Base-by-base conservation (phyloP, 2,888 invertebrate genomes). In the Drosophila neotestacea region DNA sequence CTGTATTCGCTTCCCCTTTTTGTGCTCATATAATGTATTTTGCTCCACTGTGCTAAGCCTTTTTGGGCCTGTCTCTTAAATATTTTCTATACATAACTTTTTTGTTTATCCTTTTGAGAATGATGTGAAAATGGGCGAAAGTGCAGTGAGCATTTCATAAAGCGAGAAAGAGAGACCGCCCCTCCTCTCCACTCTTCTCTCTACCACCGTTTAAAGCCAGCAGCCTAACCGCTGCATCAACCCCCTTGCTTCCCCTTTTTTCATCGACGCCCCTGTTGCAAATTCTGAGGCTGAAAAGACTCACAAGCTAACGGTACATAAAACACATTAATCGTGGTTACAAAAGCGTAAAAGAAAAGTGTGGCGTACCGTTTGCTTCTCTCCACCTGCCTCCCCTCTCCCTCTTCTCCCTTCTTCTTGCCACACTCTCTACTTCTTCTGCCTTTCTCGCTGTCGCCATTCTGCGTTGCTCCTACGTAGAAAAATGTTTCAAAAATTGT, bases 271-370 rank as follows among this genome's bases (percentile, higher is more conserved):
- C 1, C 32, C 6, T n/a, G 11, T 36, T 51, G 28, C 38, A 10
- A 38, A 27, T 55, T 34, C 77, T 65, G 30, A 47, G 58, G 63
- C 73, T 69, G 73, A 68, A 73, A 72, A 73, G 59, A 66, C 47
- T 67, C 61, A 62, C 52, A 28, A 34, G 75, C 67, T 77, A 59
- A 77, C 73, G 89, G 77, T 74, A 84, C 85, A 85, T 85, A 88
- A 85, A 85, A 85, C 89, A 87, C 88, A 85, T 85, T 85, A 84
- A 89, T 87, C 87, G 87, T 82, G 89, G 89, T 87, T 85, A 85
- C 82, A 85, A 85, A 85, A 85, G 88, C 89, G 88, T 86, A 85
- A 85, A 85, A 85, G 85, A 85, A 85, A 82, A 77, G 77, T 79
- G 84, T 78, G 76, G 77, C 84, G 77, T 75, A 73, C 73, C 66